Evolutionary conservation across 1,140 invertebrate species (phyloP).

Genomic region (Heliothis subflexa): DNA sequence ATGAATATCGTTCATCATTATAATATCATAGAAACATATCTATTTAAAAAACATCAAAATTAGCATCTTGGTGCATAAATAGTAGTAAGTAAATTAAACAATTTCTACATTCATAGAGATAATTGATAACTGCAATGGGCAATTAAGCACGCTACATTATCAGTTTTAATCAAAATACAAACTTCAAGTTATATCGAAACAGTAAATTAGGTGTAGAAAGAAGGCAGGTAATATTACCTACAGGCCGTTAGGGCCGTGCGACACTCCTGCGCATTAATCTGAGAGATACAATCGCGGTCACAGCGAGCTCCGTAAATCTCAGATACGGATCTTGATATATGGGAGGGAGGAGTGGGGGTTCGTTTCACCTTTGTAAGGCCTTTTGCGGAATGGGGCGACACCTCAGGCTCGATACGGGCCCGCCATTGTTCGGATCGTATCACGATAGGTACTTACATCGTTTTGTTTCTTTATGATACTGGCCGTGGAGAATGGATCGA

Average conservation of each 20-base stretch:
- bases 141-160: constrained; percentile 40
- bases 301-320: constrained; percentile 69
- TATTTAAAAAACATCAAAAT: constrained; percentile 7
- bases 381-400: constrained; percentile 58
- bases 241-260: constrained; percentile 61
- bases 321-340: constrained; percentile 79
- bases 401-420: constrained; percentile 47
- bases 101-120: constrained; percentile 25
- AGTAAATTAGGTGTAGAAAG: constrained; percentile 58
- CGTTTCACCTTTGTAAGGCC: constrained; percentile 67
- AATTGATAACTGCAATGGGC: background rate
- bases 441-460: constrained; percentile 3
- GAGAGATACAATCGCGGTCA: constrained; percentile 75
- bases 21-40: background rate
- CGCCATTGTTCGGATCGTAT: constrained; percentile 44
- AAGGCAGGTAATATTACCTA: constrained; percentile 71
- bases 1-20: constrained; percentile 2
- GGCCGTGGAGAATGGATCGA: constrained; percentile 12
- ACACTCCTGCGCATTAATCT: constrained; percentile 76
- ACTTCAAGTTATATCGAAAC: constrained; percentile 33
- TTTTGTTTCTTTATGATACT: constrained; percentile 42
- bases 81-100: constrained; percentile 19
- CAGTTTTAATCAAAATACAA: constrained; percentile 41
- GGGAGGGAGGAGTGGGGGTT: constrained; percentile 56
- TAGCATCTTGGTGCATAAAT: background rate